Conservation (phyloP, 2,113 vertebrate species). For the Hypanus sabinus region DNA sequence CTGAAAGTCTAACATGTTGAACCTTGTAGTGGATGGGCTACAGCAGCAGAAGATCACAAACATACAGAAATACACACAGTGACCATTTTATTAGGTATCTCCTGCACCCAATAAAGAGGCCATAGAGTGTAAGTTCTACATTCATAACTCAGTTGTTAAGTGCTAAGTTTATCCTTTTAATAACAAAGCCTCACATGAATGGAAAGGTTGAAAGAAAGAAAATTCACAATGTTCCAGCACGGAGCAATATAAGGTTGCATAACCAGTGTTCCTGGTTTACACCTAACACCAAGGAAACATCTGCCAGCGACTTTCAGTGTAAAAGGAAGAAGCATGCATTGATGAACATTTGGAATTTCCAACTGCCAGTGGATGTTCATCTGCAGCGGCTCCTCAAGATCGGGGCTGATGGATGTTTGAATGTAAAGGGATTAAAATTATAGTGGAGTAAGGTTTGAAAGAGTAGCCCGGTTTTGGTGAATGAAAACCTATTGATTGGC, state of each 20-base stretch:
- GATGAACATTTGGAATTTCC: neutral
- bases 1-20: no score
- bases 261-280: neutral
- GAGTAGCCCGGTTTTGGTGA: no score
- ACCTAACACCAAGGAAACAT: neutral
- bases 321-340: neutral
- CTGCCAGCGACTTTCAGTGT: neutral
- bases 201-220: neutral
- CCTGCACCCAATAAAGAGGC: no score
- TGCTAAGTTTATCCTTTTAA: neutral
- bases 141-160: neutral
- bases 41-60: no score
- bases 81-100: no score
- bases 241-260: neutral
- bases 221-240: neutral
- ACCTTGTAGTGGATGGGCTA: no score
- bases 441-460: neutral
- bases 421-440: neutral
- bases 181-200: neutral
- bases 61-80: no score
- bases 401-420: neutral
- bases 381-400: neutral
- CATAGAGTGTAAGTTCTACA: no score
- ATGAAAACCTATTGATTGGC: neutral
- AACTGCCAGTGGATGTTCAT: neutral